Base-by-base conservation (phyloP, 2,888 invertebrate species). In the Venusia cambrica region DNA sequence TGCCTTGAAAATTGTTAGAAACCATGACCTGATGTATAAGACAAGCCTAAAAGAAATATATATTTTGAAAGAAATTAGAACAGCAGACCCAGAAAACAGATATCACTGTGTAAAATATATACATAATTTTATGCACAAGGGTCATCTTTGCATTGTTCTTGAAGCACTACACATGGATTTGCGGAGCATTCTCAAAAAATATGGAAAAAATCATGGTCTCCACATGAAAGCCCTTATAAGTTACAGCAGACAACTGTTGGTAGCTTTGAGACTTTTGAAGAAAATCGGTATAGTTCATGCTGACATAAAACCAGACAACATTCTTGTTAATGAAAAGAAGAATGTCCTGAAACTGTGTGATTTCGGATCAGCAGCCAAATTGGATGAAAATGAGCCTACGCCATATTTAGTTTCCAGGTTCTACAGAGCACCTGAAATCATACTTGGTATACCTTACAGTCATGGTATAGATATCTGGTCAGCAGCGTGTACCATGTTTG, bases 291-390 rank as follows among this genome's bases (percentile, higher is more conserved):
- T 99, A 54, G 87, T 99, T 31, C 99, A 99, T 88, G 98, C 98
- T 62, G 99, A 99, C 79, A 97, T 99, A 59, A 99, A 99, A 78
- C 99, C 99, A 5, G 99, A 99, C 74, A 99, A 99, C 77, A 99
- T 99, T 78, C 89, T 99, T 78, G 98, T 99, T 6, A 98, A 97
- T 87, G 98, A 99, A 76, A 97, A 94, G 69, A 99, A 99, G 83
- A 89, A 97, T 69, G 91, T 97, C 36, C 79, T 99, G 59, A 99
- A 99, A 81, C 85, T 99, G 22, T 99, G 99, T 81, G 99, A 99
- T 89, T 99, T 99, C 88, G 99, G 99, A 8, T 99, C 99, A 2
- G 98, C 99, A 3, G 94, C 95, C 5, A 94, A 95, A 68, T 92
- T 95, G 8, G 93, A 93, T 54, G 98, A 99, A 57, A 97, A 96